These are phyloP conservation scores for Menidia beryllina DNA, from an alignment of 2,113 vertebrate genomes.

Conservation along the genomic window DNA sequence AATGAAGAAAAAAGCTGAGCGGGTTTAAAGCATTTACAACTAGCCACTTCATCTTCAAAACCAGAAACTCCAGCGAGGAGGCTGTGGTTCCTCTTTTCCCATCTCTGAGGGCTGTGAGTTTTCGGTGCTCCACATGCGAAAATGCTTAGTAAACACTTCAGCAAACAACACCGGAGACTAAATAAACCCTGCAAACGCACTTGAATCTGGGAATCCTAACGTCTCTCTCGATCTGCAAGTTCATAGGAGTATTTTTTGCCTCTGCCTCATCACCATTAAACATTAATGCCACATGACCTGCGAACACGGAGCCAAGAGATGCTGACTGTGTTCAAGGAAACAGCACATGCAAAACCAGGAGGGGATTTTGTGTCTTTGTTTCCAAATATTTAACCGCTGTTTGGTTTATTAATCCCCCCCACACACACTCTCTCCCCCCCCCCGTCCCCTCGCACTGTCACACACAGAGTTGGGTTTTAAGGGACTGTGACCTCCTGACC, in stretches of 20 bases:
- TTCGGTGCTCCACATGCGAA: background rate
- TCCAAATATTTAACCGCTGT: background rate
- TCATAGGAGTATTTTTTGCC: background rate
- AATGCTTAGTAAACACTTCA: conserved; percentile 27
- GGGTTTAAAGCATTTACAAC: background rate
- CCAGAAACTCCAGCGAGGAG: background rate
- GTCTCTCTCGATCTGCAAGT: conserved; percentile 1
- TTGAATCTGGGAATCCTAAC: background rate
- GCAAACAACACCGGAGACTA: background rate
- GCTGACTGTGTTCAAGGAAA: background rate
- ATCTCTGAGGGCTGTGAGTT: conserved; percentile 2
- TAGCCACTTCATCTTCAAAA: background rate
- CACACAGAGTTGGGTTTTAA: conserved; percentile 27
- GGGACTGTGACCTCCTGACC: conserved; percentile 68
- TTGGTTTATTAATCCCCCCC: conserved; percentile 2
- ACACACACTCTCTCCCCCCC: too few relatives aligned
- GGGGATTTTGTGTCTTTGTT: background rate
- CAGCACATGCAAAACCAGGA: background rate
- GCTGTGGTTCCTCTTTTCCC: conserved; percentile 25
- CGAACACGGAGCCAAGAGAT: background rate
- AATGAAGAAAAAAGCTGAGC: background rate
- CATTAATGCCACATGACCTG: conserved; percentile 10
- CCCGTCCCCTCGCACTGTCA: too few relatives aligned
- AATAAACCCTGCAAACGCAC: conserved; percentile 21
- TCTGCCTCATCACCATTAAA: background rate